A percentile compares a stretch with the other conserved stretches of the same genome.
phyloP scores from a whole-genome alignment of 2,888 invertebrate genomes.

The Dolomedes plantarius region DNA sequence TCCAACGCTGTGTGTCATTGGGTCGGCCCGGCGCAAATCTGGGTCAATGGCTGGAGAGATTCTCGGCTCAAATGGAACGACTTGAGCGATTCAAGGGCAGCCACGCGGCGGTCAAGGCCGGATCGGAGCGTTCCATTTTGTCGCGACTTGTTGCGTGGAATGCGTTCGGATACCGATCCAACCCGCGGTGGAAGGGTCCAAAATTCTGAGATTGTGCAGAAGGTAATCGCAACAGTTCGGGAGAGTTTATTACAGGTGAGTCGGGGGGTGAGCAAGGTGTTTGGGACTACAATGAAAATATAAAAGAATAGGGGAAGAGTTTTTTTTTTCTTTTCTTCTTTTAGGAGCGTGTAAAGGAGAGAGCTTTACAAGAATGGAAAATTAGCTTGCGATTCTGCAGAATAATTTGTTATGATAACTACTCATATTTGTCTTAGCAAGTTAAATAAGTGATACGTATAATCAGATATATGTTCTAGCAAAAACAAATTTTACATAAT shows the following conservation, averaged over 20 bases:
- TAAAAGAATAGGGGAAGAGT: too few relatives aligned
- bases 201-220: background rate
- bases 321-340: too few relatives aligned
- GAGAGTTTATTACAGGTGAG: background rate
- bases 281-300: too few relatives aligned
- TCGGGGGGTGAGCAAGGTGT: background rate
- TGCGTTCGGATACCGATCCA: background rate
- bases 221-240: background rate
- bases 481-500: too few relatives aligned
- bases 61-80: conserved; percentile 24
- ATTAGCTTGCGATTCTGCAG: too few relatives aligned
- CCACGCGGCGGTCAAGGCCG: conserved; percentile 58
- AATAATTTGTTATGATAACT: too few relatives aligned
- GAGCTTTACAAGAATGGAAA: too few relatives aligned
- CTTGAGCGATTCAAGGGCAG: conserved; percentile 45
- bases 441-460: too few relatives aligned
- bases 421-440: too few relatives aligned
- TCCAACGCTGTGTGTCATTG: conserved; percentile 35
- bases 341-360: too few relatives aligned
- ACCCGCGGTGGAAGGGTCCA: conserved; percentile 9
- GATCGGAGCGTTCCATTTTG: conserved; percentile 4
- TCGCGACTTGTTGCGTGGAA: conserved; percentile 24
- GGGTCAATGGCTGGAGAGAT: conserved; percentile 59
- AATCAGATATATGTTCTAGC: too few relatives aligned
- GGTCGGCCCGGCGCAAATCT: conserved; percentile 49